Evolutionary conservation across 1,140 invertebrate genomes (phyloP).

Genomic region (Armadillidium nasatum): DNA sequence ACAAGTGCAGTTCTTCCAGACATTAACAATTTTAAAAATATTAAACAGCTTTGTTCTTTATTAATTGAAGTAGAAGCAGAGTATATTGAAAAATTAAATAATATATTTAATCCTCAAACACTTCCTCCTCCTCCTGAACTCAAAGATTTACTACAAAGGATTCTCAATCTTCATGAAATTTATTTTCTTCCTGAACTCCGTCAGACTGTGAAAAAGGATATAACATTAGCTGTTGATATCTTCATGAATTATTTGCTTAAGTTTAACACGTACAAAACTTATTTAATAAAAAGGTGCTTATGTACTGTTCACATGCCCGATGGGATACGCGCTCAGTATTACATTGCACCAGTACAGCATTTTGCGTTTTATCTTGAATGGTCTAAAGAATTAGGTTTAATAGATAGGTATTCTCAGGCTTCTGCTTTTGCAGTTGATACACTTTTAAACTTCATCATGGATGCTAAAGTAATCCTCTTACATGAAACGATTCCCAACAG

Average conservation of each 20-base stretch:
- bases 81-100: background rate
- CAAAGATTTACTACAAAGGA: background rate
- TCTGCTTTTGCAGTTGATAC: background rate
- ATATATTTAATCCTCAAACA: constrained; percentile 2
- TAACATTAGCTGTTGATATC: background rate
- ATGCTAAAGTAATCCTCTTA: background rate
- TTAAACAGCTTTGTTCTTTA: background rate
- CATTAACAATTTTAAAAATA: background rate
- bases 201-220: background rate
- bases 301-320: background rate
- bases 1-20: background rate
- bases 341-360: background rate
- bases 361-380: background rate
- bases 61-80: background rate
- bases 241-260: background rate
- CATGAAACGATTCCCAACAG: background rate
- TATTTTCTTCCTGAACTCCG: background rate
- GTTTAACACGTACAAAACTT: background rate
- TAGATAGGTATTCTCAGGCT: background rate
- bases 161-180: constrained; percentile 5
- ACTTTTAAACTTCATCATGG: background rate
- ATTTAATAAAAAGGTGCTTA: background rate
- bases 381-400: background rate
- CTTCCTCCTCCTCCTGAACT: background rate
- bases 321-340: background rate